A percentile compares a stretch with the other conserved stretches of the same genome.
Conservation (phyloP, 2,888 invertebrate genomes). For the Opisthograptis luteolata region DNA sequence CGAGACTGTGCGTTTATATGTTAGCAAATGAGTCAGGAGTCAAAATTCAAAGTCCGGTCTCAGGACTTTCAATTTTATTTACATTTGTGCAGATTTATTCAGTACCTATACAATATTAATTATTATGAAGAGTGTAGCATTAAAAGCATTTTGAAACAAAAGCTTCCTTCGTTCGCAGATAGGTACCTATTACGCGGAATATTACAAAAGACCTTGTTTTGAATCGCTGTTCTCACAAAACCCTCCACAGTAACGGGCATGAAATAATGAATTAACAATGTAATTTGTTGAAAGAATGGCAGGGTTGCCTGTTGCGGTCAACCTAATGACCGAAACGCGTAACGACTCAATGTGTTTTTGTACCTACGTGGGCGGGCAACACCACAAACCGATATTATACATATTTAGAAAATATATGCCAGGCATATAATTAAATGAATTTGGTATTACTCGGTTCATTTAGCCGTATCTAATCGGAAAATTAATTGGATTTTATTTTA, state of each 20-base stretch:
- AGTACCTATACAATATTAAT: too few species aligned
- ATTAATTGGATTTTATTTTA: slow-evolving; percentile 13
- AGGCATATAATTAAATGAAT: slow-evolving; percentile 31
- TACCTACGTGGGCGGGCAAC: slow-evolving; percentile 14
- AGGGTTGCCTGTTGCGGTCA: slow-evolving; percentile 45
- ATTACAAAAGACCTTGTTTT: slow-evolving; percentile 20
- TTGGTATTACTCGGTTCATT: slow-evolving; percentile 21
- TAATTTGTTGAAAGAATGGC: slow-evolving; percentile 54
- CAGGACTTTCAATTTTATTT: too few species aligned
- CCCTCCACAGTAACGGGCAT: slow-evolving; percentile 35
- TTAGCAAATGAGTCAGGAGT: too few species aligned
- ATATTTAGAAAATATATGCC: slow-evolving; percentile 46
- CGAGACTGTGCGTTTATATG: too few species aligned
- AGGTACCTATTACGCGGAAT: slow-evolving; percentile 5
- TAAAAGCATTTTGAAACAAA: background rate
- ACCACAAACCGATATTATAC: slow-evolving; percentile 57
- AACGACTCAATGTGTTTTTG: slow-evolving; percentile 43
- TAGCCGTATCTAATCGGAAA: background rate
- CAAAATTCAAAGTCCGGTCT: too few species aligned
- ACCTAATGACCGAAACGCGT: slow-evolving; percentile 52
- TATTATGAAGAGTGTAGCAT: too few species aligned
- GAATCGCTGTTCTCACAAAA: slow-evolving; percentile 15
- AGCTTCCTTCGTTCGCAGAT: background rate
- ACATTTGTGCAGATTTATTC: too few species aligned
- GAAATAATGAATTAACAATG: slow-evolving; percentile 55